Evolutionary conservation across 2,797 vertebrate genomes (phyloP).

Genomic region (Sphenodon punctatus): DNA sequence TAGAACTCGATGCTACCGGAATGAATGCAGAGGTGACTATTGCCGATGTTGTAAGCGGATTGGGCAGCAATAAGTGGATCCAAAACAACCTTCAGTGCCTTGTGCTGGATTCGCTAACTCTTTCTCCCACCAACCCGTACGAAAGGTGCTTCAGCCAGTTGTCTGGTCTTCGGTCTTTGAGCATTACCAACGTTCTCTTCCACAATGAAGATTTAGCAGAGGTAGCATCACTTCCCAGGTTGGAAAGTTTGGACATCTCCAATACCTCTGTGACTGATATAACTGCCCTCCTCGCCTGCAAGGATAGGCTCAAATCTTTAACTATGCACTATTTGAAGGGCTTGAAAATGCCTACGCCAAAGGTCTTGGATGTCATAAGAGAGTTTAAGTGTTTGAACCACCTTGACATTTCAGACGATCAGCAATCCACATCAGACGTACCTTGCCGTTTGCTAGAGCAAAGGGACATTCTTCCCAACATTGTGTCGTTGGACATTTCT

Average conservation of each 20-base stretch:
- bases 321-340: conserved; percentile 89
- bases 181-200: conserved; percentile 86
- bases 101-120: conserved; percentile 83
- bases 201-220: conserved; percentile 83
- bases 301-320: conserved; percentile 83
- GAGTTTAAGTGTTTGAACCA: conserved; percentile 75
- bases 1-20: conserved; percentile 85
- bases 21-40: conserved; percentile 86
- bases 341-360: conserved; percentile 86
- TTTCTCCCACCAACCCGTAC: conserved; percentile 81
- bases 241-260: conserved; percentile 91
- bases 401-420: conserved; percentile 91
- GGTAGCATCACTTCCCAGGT: conserved; percentile 83
- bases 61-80: conserved; percentile 84
- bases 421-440: conserved; percentile 88
- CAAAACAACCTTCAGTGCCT: conserved; percentile 86
- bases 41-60: conserved; percentile 84
- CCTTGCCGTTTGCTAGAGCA: conserved; percentile 85
- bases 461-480: conserved; percentile 81
- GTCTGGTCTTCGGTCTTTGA: conserved; percentile 83
- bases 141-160: conserved; percentile 80
- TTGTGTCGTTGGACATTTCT: conserved; percentile 88
- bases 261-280: conserved; percentile 90
- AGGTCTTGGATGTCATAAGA: conserved; percentile 80
- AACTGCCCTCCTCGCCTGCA: conserved; percentile 82